Evolutionary conservation across 1,140 invertebrate species (phyloP), one percentile per base, ranked within the genome.

Genomic region (Apocrypta bakeri): DNA sequence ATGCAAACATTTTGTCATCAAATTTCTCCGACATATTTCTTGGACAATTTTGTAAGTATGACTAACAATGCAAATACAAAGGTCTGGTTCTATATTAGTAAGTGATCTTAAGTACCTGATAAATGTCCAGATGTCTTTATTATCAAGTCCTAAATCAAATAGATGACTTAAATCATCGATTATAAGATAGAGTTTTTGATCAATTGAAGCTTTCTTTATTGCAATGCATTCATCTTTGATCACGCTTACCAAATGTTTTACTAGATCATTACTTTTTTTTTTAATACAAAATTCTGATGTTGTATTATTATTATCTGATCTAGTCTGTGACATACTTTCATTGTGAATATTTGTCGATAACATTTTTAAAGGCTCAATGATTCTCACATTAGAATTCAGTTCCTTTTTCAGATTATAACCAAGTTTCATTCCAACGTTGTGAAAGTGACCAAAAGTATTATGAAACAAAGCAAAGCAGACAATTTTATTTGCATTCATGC

Each of bases 101-200:
- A 88, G 92, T 68, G 66, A 88, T 83, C 84, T 89, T 82, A 90
- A 89, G 85, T 85, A 93, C 88, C 92, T 93, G 74, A 92, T 88
- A 89, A 93, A 95, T 88, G 85, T 88, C 86, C 94, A 93, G 4
- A 94, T 90, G 83, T 94, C 90, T 82, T 86, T 90, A 1, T 94
- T 81, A 87, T 88, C 91, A 25, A 93, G 92, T 79, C 93, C 92
- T 78, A 96, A 88, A 89, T 95, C 94, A 85, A 95, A 93, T 17
- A 96, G 90, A 88, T 96, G 94, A 79, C 94, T 95, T 21, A 96
- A 81, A 86, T 96, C 95, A 86, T 96, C 95, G 75, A 96, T 92
- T 75, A 96, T 93, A 40, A 96, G 88, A 81, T 92, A 88, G 1
- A 91, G 88, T 77, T 81, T 81, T 77, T 84, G n/a, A n/a, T 86